Evolutionary conservation across 2,797 vertebrate genomes (phyloP), one percentile per base, ranked within the genome.

Genomic region (Numenius phaeopus): DNA sequence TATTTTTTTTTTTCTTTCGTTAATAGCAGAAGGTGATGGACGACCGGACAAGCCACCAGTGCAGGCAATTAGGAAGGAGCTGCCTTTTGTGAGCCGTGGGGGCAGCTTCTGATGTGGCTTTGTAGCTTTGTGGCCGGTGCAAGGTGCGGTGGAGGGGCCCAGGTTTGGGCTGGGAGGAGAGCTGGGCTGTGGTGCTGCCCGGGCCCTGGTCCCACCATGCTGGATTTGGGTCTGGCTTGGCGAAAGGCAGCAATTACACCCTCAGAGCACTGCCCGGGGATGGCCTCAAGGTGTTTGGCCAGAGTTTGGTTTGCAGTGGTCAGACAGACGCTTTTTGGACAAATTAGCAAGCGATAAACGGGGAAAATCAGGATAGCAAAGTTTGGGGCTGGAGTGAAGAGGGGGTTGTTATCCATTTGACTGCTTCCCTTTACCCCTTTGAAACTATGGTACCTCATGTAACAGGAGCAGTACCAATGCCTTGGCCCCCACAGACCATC

Each of bases 361-460:
- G 26, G 22, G 24, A 66, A 62, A 62, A 72, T 42, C 14, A 6
- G n/a, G 27, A 9, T 6, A 34, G 47, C 30, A 19, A 73, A 52
- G 24, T 78, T 59, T 37, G 77, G n/a, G 39, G 44, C 29, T 44
- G 34, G 32, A 24, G 14, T 40, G 61, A 78, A 69, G 30, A 3
- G 2, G 54, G 22, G 3, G 10, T 37, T 32, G 10, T 57, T 54
- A 50, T 4, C 29, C 14, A 1, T 18, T 26, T 32, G 57, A 11
- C 22, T 57, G 14, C 69, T 73, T 54, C 30, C 7, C 0, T 0
- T 81, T 86, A 44, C 37, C n/a, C 42, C 21, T 64, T 66, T 55
- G 71, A 64, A 76, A 44, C 24, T 0, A 0, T 0, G 0, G 4
- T 49, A 7, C 22, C 14, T 37, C 0, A 0, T 52, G 34, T 58